phyloP scores from a whole-genome alignment of 1,140 invertebrate genomes.

The Cecropterus lyciades region DNA sequence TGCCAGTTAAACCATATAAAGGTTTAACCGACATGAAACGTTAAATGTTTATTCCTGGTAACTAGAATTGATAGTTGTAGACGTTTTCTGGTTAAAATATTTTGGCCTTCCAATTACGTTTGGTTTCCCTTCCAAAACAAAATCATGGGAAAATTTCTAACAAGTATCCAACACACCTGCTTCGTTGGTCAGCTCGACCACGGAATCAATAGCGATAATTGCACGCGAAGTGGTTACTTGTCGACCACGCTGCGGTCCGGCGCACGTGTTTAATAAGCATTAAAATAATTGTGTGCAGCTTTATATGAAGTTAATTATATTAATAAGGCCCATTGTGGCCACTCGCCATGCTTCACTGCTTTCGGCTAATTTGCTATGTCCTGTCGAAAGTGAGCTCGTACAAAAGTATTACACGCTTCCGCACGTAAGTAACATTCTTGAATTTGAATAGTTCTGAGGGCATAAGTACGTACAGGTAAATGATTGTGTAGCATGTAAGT shows the following conservation, averaged over 20 bases:
- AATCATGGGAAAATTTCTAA: conserved; percentile 51
- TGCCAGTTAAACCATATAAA: too few species aligned
- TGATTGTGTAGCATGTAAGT: too few species aligned
- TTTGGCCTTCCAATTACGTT: neutral
- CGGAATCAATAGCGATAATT: conserved; percentile 81
- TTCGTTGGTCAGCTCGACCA: conserved; percentile 52
- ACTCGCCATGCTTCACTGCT: conserved; percentile 60
- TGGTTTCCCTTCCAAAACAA: conserved; percentile 18
- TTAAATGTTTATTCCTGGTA: too few species aligned
- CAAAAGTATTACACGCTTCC: conserved; percentile 13
- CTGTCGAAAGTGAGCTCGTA: conserved; percentile 47
- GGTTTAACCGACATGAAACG: too few species aligned
- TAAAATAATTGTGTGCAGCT: conserved; percentile 75
- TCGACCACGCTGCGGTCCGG: conserved; percentile 59
- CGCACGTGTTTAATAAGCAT: conserved; percentile 79
- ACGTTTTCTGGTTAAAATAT: neutral
- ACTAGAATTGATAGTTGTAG: too few species aligned
- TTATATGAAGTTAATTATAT: conserved; percentile 78
- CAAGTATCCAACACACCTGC: conserved; percentile 55
- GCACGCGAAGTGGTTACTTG: conserved; percentile 48
- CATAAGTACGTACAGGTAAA: too few species aligned
- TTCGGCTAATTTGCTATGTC: conserved; percentile 76
- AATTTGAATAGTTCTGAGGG: neutral
- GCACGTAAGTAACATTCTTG: neutral
- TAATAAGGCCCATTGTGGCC: conserved; percentile 69